Base-by-base conservation (phyloP, 1,140 invertebrate species). In the Theocolax elegans region DNA sequence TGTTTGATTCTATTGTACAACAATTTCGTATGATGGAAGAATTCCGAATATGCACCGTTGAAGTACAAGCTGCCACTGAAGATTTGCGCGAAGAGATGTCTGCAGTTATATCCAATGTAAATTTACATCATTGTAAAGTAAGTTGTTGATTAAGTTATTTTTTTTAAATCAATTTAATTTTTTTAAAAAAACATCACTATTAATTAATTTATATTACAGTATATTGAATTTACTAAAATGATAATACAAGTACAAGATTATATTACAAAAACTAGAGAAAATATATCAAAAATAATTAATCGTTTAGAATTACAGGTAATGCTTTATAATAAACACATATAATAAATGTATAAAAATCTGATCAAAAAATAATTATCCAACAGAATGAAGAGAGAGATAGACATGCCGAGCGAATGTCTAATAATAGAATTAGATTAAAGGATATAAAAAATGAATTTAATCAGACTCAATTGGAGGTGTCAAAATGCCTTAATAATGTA, bases 21-120 rank as follows among this genome's bases (percentile, higher is more conserved):
- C 82, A 85, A 59, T 85, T 81, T 48, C 77, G 76, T 23, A 78
- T 80, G 64, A 86, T 85, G 84, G 82, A 82, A 74, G 79, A 85
- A 77, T 84, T 83, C 62, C 74, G 80, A 74, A 44, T 83, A 15
- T 85, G 83, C 25, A 83, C 83, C 31, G 79, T 84, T 4, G 84
- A 85, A 69, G 81, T 80, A 21, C 85, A 86, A 77, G 78, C 82
- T 35, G 79, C 81, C 17, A 81, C 80, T 17, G 81, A 86, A 76
- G 83, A 85, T 71, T 80, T 86, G n/a, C 74, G 72, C 6, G 83
- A 86, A 73, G 83, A 84, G 77, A 78, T 82, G 23, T 77, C 74
- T 49, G 67, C 70, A 2, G 73, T 85, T 60, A 71, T 80, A 66
- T 75, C 68, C 4, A 79, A 76, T 63, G 82, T 86, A 38, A 76